A percentile compares a stretch with the other conserved stretches of the same genome.
Conservation (phyloP, 2,888 invertebrate species). For the Notodonta dromedarius region DNA sequence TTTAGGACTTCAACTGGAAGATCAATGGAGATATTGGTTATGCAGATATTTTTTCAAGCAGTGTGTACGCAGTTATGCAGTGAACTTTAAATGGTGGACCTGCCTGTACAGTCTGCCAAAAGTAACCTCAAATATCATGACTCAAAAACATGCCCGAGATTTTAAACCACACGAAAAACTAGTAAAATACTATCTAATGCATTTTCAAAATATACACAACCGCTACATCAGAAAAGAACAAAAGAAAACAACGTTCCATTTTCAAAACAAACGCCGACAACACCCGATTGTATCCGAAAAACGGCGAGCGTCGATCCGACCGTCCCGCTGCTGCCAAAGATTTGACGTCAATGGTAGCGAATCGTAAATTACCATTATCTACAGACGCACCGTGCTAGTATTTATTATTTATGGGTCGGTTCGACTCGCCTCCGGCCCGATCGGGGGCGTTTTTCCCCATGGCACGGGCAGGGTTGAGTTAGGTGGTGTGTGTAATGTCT, state of each 20-base stretch:
- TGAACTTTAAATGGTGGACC: no score
- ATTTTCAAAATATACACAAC: slow-evolving; percentile 13
- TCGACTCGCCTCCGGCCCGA: slow-evolving; percentile 72
- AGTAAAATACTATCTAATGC: background rate
- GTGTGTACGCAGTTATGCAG: no score
- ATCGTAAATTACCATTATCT: slow-evolving; percentile 84
- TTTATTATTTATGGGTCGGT: slow-evolving; percentile 84
- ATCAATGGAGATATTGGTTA: no score
- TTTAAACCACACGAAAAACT: background rate
- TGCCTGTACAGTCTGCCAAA: no score
- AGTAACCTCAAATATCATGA: no score
- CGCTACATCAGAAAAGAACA: slow-evolving; percentile 16
- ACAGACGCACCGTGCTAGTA: slow-evolving; percentile 79
- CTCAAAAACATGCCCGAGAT: no score
- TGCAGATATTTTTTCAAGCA: no score
- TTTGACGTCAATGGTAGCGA: slow-evolving; percentile 75
- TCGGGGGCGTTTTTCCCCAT: slow-evolving; percentile 70
- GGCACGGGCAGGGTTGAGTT: slow-evolving; percentile 57
- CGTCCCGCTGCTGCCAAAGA: slow-evolving; percentile 69
- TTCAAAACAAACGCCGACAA: slow-evolving; percentile 34
- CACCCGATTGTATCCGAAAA: slow-evolving; percentile 41
- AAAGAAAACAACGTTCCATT: slow-evolving; percentile 19
- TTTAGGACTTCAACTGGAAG: slow-evolving; percentile 14
- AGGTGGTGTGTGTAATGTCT: slow-evolving; percentile 61
- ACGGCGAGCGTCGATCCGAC: slow-evolving; percentile 64